Evolutionary conservation across 2,113 vertebrate species (phyloP), one percentile per base, ranked within the genome.

Genomic region (Holacanthus passer): DNA sequence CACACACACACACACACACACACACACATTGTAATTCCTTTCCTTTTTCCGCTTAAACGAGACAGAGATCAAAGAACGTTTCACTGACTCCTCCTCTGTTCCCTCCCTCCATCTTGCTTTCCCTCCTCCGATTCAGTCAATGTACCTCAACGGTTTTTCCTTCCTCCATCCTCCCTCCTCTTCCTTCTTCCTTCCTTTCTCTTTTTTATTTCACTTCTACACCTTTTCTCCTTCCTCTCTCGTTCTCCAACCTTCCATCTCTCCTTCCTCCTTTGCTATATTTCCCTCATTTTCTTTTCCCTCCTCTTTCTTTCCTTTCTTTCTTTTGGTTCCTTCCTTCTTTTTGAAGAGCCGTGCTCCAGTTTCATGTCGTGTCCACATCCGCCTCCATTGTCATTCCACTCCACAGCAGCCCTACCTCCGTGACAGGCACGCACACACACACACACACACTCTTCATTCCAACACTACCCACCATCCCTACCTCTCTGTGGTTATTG

Each of bases 11-110:
- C 55, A 55, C 59, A 82, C 72, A 59, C 67, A 47, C 27, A 45
- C 63, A 67, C 78, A 88, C 72, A 76, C 72, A 83, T 24, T 56
- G 31, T 82, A 82, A 89, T 90, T 93, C 84, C 73, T 89, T 87
- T 89, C 65, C 82, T 78, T 88, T 88, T 50, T 0, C 65, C 53
- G 17, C 79, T 83, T 81, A 89, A 91, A 92, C 11, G 72, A 90
- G 84, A 85, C 64, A 73, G 60, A 88, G 92, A 93, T 94, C 90
- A 94, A 91, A 93, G 89, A 76, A 60, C 31, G 31, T 73, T 87
- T 68, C 53, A 55, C 62, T 66, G 68, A 75, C 84, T 87, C 85
- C 86, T 84, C 59, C 86, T 89, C 53, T 55, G 2, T 69, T 59
- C 73, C 78, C 56, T 86, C 86, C 85, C 72, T 90, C 71, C 73